Conservation (phyloP, 2,888 invertebrate species). For the Eilema sororculum region DNA sequence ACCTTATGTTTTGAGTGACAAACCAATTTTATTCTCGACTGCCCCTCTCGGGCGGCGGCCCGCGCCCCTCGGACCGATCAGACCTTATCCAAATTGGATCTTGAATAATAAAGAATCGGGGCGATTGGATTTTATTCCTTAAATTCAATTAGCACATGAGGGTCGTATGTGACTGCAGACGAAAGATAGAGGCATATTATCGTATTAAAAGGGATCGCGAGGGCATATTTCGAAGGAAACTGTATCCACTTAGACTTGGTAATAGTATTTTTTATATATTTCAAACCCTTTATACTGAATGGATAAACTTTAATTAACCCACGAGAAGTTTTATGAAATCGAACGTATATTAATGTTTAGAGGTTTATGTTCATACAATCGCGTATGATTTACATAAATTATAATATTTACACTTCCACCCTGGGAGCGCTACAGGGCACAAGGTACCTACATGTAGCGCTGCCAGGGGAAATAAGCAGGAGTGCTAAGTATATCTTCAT, state of each 20-base stretch:
- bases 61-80: constrained; percentile 80
- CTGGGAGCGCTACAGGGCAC: background rate
- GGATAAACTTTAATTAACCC: background rate
- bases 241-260: constrained; percentile 45
- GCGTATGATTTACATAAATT: background rate
- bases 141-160: constrained; percentile 88
- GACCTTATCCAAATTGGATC: constrained; percentile 88
- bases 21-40: constrained; percentile 87
- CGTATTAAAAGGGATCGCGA: constrained; percentile 82
- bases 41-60: constrained; percentile 71
- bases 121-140: constrained; percentile 88
- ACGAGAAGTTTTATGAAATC: background rate
- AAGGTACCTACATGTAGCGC: background rate
- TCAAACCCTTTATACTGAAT: background rate
- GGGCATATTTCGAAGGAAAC: constrained; percentile 67
- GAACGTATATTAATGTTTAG: background rate
- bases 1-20: constrained; percentile 87
- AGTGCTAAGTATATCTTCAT: background rate
- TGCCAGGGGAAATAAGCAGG: background rate
- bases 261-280: constrained; percentile 25
- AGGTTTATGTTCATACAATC: background rate
- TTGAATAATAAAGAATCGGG: constrained; percentile 88
- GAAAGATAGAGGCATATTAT: constrained; percentile 85
- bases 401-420: background rate
- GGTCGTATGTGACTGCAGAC: constrained; percentile 86